These are phyloP conservation scores for Parazoanthus atlanticus DNA, from an alignment of 92 coral and sea anemone species.

Conservation along the genomic window DNA sequence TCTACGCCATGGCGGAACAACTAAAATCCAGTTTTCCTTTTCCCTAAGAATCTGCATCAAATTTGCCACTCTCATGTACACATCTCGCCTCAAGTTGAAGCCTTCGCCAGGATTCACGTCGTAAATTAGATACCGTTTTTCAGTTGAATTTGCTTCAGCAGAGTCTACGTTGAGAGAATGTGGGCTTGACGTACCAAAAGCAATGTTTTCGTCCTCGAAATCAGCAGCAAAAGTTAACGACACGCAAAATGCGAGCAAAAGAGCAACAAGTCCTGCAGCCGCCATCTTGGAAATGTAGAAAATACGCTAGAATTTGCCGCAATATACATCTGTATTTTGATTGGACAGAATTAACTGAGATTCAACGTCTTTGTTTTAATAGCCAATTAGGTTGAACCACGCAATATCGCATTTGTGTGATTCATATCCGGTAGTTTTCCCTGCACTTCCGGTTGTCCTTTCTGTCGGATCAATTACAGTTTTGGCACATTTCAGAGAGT, in stretches of 20 bases:
- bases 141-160: slow-evolving; percentile 52
- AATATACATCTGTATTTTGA: not conserved
- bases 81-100: slow-evolving; percentile 94
- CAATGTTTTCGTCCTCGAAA: slow-evolving; percentile 61
- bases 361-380: not conserved
- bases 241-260: slow-evolving; percentile 10
- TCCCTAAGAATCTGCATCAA: slow-evolving; percentile 77
- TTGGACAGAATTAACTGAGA: not conserved
- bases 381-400: slow-evolving; percentile 27
- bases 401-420: not conserved
- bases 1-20: slow-evolving; percentile 97
- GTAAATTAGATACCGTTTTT: slow-evolving; percentile 82
- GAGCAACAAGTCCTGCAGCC: not conserved
- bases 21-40: slow-evolving; percentile 91
- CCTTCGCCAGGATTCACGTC: slow-evolving; percentile 99
- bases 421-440: slow-evolving; percentile 39
- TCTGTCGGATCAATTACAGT: too few relatives aligned
- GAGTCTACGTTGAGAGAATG: slow-evolving; percentile 72
- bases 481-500: not conserved
- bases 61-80: slow-evolving; percentile 92
- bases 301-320: slow-evolving; percentile 36
- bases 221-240: not conserved
- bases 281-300: slow-evolving; percentile 29
- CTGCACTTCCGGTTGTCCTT: slow-evolving; percentile 6
- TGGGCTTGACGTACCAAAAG: slow-evolving; percentile 66